phyloP scores from a whole-genome alignment of 2,113 vertebrate species.

The Tachysurus fulvidraco region DNA sequence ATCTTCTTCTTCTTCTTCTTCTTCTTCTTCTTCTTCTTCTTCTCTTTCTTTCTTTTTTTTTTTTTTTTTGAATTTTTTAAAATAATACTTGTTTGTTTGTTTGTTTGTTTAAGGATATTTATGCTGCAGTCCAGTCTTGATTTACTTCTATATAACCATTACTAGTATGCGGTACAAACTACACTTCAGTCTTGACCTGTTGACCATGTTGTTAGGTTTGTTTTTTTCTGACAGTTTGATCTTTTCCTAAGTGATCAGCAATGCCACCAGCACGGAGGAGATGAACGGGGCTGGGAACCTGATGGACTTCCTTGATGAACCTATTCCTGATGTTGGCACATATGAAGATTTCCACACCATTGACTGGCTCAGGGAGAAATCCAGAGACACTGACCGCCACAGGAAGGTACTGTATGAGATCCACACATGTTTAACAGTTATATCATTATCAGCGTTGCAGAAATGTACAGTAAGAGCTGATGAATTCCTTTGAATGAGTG shows the following conservation, averaged over 20 bases:
- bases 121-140: not conserved
- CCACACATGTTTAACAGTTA: not conserved
- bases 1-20: not conserved
- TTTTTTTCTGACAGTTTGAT: not conserved
- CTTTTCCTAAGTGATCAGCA: conserved; percentile 70
- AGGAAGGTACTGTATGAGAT: conserved; percentile 79
- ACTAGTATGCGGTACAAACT: not conserved
- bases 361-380: conserved; percentile 97
- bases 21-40: too few species aligned
- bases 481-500: not conserved
- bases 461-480: not conserved
- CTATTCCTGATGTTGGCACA: conserved; percentile 91
- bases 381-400: conserved; percentile 92
- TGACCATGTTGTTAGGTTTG: not conserved
- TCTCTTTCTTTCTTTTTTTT: too few species aligned
- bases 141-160: not conserved
- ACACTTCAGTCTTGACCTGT: not conserved
- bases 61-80: too few species aligned
- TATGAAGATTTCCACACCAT: conserved; percentile 99
- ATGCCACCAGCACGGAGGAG: conserved; percentile 81
- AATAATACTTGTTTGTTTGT: too few species aligned
- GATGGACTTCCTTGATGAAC: conserved; percentile 97
- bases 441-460: not conserved
- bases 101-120: too few species aligned
- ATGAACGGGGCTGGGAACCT: conserved; percentile 90